Evolutionary conservation across 2,888 invertebrate species (phyloP).

Genomic region (Tholera decimalis): DNA sequence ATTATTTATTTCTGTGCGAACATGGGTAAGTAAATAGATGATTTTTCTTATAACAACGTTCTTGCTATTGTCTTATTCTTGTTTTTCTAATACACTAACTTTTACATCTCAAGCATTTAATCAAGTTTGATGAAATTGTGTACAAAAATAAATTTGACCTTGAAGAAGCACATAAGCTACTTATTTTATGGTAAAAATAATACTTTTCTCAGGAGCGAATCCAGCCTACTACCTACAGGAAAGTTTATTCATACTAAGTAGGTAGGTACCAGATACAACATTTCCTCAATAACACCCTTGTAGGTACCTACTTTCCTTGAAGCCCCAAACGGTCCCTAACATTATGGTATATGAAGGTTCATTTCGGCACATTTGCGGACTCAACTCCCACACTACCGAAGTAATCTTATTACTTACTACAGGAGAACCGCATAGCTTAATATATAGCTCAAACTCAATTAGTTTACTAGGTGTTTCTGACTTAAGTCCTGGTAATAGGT

Average conservation of each 20-base stretch:
- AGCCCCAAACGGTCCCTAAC: constrained; percentile 23
- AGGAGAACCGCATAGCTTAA: constrained; percentile 74
- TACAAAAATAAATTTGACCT: no score
- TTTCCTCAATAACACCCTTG: constrained; percentile 35
- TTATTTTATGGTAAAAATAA: no score
- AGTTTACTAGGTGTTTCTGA: constrained; percentile 69
- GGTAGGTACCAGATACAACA: not conserved
- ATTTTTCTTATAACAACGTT: no score
- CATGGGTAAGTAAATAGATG: no score
- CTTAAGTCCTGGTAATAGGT: constrained; percentile 45
- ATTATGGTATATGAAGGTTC: constrained; percentile 21
- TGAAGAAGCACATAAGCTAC: no score
- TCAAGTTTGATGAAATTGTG: no score
- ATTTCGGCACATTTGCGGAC: constrained; percentile 34
- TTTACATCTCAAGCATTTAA: no score
- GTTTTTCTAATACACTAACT: no score
- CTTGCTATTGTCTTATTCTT: no score
- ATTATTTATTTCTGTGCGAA: no score
- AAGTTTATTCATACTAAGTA: not conserved
- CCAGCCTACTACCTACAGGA: not conserved
- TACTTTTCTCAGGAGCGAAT: no score
- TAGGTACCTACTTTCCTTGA: not conserved
- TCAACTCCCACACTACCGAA: constrained; percentile 58
- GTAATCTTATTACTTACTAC: constrained; percentile 76
- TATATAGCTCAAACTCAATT: constrained; percentile 81